phyloP scores from a whole-genome alignment of 2,113 vertebrate genomes.

The Leucoraja erinaceus region DNA sequence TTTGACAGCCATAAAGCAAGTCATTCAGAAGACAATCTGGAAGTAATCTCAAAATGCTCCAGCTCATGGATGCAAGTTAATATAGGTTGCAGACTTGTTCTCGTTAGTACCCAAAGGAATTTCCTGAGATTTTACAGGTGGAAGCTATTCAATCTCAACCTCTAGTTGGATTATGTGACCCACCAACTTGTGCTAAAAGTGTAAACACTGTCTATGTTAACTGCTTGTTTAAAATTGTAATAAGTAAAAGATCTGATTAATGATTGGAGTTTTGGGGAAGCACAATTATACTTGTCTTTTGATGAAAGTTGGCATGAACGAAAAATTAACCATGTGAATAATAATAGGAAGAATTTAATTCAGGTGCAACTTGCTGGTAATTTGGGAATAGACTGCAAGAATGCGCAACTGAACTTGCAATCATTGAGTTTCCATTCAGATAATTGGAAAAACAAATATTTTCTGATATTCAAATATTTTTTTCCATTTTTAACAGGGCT shows the following conservation, averaged over 20 bases:
- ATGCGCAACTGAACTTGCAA: not conserved
- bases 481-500: not conserved
- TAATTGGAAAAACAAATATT: not conserved
- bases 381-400: not conserved
- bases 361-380: not conserved
- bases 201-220: not conserved
- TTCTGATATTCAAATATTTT: not conserved
- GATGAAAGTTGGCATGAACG: not conserved
- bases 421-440: slow-evolving; percentile 4
- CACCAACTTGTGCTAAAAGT: not conserved
- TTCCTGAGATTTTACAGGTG: too few relatives aligned
- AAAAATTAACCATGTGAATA: not conserved
- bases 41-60: too few relatives aligned
- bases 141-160: too few relatives aligned
- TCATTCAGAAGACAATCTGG: too few relatives aligned
- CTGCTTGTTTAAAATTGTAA: not conserved
- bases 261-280: not conserved
- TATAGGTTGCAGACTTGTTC: too few relatives aligned
- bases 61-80: too few relatives aligned
- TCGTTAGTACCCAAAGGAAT: too few relatives aligned
- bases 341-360: not conserved
- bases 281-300: not conserved
- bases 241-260: not conserved
- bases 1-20: too few relatives aligned
- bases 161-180: too few relatives aligned